A percentile compares a stretch with the other conserved stretches of the same genome.
phyloP scores from a whole-genome alignment of 2,888 invertebrate genomes.

The Megamerina dolium region DNA sequence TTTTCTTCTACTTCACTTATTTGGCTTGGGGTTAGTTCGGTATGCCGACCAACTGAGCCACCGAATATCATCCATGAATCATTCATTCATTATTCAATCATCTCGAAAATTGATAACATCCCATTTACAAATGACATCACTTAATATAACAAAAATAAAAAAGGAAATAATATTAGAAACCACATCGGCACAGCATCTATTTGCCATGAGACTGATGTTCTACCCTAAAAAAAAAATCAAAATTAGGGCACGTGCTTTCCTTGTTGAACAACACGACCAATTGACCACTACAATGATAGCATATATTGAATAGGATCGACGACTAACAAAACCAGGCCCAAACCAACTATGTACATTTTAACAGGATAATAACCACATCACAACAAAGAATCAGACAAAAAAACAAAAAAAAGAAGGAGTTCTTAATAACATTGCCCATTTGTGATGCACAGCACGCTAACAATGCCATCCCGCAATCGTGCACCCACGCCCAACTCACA shows the following conservation, averaged over 20 bases:
- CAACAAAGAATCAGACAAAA: conserved; percentile 3
- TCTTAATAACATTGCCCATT: conserved; percentile 24
- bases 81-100: conserved; percentile 43
- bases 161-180: conserved; percentile 12
- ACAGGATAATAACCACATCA: conserved; percentile 15
- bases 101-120: conserved; percentile 47
- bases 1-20: too few species aligned
- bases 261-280: conserved; percentile 24
- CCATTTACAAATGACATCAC: conserved; percentile 45
- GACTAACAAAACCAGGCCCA: too few species aligned
- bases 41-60: too few species aligned
- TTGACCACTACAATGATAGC: conserved; percentile 22
- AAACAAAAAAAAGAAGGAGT: conserved; percentile 12
- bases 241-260: conserved; percentile 43
- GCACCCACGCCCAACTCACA: too few species aligned
- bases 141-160: conserved; percentile 17
- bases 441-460: conserved; percentile 38
- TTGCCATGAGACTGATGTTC: too few species aligned
- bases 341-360: too few species aligned
- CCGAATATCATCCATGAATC: too few species aligned
- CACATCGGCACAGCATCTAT: too few species aligned
- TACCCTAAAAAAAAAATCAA: conserved; percentile 30
- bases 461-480: neutral
- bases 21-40: too few species aligned
- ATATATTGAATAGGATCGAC: too few species aligned